phyloP scores from a whole-genome alignment of 2,113 vertebrate species.

The Ailurus styani region DNA sequence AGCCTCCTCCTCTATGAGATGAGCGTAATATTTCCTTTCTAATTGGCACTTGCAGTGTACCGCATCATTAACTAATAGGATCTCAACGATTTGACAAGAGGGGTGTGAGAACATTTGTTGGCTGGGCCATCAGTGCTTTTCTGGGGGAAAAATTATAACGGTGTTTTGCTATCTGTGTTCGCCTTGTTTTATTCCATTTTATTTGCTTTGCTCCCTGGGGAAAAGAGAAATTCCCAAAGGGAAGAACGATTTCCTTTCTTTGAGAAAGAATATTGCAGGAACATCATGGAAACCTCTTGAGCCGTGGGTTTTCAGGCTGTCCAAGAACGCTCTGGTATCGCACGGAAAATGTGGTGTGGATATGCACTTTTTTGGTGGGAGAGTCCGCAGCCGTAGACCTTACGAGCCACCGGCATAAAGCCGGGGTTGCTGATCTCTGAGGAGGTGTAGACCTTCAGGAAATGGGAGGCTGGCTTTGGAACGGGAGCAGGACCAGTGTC shows the following conservation, averaged over 20 bases:
- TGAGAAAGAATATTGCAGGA: not conserved
- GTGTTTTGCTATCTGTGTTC: not conserved
- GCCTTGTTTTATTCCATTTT: slow-evolving; percentile 42
- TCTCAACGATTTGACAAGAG: not conserved
- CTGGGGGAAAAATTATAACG: not conserved
- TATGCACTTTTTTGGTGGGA: not conserved
- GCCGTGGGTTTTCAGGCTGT: not conserved
- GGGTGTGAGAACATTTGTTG: not conserved
- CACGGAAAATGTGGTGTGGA: not conserved
- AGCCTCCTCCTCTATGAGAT: not conserved
- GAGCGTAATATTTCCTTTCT: not conserved
- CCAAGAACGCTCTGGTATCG: not conserved
- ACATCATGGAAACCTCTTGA: not conserved
- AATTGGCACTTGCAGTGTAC: not conserved
- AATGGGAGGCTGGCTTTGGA: not conserved
- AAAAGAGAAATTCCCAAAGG: slow-evolving; percentile 12
- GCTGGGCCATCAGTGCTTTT: not conserved
- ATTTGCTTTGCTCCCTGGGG: slow-evolving; percentile 41
- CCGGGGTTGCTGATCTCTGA: not conserved
- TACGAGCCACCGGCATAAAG: too few species aligned
- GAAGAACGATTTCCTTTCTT: slow-evolving; percentile 30
- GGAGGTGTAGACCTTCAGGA: not conserved
- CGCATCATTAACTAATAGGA: not conserved
- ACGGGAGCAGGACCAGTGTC: too few species aligned
- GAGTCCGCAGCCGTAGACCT: not conserved